phyloP scores from a whole-genome alignment of 2,888 invertebrate genomes.

The Lottia gigantea region DNA sequence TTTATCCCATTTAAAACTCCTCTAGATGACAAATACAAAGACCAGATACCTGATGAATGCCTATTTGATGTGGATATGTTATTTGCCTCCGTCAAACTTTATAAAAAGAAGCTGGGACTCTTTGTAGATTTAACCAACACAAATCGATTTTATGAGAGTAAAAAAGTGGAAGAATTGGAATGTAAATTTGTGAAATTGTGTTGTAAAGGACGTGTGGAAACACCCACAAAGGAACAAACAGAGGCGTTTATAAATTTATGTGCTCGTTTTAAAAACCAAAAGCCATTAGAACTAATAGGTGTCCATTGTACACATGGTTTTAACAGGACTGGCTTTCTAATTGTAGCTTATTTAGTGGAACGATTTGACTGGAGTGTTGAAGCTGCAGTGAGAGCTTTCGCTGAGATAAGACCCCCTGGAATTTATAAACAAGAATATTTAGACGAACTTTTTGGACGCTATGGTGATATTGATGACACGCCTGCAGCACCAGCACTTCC shows the following conservation, averaged over 20 bases:
- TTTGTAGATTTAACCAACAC: constrained; percentile 99
- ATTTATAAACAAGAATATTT: constrained; percentile 98
- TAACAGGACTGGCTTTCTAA: constrained; percentile 96
- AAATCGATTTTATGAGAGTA: constrained; percentile 87
- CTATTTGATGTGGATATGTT: constrained; percentile 91
- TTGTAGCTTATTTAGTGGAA: constrained; percentile 90
- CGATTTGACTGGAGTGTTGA: constrained; percentile 77
- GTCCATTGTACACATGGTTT: constrained; percentile 99
- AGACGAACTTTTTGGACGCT: constrained; percentile 84
- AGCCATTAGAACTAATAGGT: constrained; percentile 82
- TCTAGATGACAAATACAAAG: constrained; percentile 83
- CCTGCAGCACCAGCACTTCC: constrained; percentile 85
- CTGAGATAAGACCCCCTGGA: constrained; percentile 86
- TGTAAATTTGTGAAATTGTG: constrained; percentile 89
- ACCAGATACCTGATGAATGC: constrained; percentile 83
- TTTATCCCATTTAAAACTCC: constrained; percentile 97
- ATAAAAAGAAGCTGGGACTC: constrained; percentile 88
- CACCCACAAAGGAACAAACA: constrained; percentile 88
- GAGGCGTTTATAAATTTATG: constrained; percentile 85
- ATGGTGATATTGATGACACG: constrained; percentile 78
- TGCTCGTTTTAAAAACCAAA: constrained; percentile 80
- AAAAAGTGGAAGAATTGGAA: constrained; percentile 82
- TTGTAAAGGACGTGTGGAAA: constrained; percentile 92
- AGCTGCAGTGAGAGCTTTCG: constrained; percentile 65
- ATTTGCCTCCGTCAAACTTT: constrained; percentile 80